These are phyloP conservation scores for Heliothis virescens DNA, from an alignment of 1,140 invertebrate genomes.

Conservation along the genomic window DNA sequence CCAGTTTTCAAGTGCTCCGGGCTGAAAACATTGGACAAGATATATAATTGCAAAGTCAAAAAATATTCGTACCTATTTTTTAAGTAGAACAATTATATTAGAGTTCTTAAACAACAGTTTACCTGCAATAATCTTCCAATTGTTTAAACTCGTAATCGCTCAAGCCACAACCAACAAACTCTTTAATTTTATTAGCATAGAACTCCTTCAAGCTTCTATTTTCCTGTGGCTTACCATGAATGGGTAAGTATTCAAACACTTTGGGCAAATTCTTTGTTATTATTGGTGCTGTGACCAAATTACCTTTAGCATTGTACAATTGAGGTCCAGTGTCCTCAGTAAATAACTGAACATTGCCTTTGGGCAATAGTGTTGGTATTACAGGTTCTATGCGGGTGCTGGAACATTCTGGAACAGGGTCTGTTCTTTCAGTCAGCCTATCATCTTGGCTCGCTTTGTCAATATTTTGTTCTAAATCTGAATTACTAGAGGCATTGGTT, in stretches of 20 bases:
- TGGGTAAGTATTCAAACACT: conserved; percentile 66
- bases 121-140: conserved; percentile 69
- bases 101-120: neutral
- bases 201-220: conserved; percentile 57
- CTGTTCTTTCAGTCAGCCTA: neutral
- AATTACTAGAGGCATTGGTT: neutral
- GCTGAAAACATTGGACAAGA: conserved; percentile 59
- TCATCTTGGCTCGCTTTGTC: neutral
- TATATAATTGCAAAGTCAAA: neutral
- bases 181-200: conserved; percentile 62
- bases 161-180: conserved; percentile 69
- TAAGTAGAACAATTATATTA: no score
- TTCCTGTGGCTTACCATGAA: conserved; percentile 62
- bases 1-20: conserved; percentile 69
- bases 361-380: neutral
- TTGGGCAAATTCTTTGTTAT: conserved; percentile 68
- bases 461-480: neutral
- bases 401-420: neutral
- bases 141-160: conserved; percentile 70
- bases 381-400: neutral
- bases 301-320: conserved; percentile 60
- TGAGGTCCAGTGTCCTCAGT: conserved; percentile 57
- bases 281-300: conserved; percentile 64
- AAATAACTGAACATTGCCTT: conserved; percentile 54
- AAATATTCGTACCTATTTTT: no score